Conservation (phyloP, 2,113 vertebrate species). For the Hippocampus guttulatus region DNA sequence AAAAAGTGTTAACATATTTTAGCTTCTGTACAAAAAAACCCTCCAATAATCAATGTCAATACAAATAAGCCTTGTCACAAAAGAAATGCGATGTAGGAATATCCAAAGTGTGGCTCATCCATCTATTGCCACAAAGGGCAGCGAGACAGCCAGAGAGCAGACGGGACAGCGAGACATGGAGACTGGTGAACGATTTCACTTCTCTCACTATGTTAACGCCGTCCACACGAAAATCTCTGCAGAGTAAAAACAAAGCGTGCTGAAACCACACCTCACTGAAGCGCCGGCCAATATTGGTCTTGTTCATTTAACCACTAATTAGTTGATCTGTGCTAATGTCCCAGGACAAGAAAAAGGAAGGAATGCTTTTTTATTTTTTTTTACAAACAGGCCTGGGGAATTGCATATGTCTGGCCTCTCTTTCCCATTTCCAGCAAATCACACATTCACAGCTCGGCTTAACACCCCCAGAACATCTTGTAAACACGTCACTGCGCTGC, state of each 20-base stretch:
- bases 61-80: conserved; percentile 21
- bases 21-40: conserved; percentile 15
- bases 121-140: conserved; percentile 34
- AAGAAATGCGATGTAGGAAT: conserved; percentile 13
- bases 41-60: conserved; percentile 35
- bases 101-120: conserved; percentile 32
- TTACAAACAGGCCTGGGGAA: conserved; percentile 26
- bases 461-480: conserved; percentile 55
- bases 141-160: conserved; percentile 42
- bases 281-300: conserved; percentile 17
- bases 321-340: conserved; percentile 3
- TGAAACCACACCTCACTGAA: conserved; percentile 30
- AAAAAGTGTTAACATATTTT: background rate
- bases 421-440: conserved; percentile 56
- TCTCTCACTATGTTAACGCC: conserved; percentile 47
- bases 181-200: conserved; percentile 44
- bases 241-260: conserved; percentile 10
- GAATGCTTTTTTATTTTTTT: conserved; percentile 22
- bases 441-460: conserved; percentile 63
- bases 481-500: conserved; percentile 52
- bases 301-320: conserved; percentile 1
- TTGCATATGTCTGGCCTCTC: conserved; percentile 40
- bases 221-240: conserved; percentile 29
- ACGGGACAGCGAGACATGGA: conserved; percentile 52
- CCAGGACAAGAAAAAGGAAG: conserved; percentile 8